Evolutionary conservation across 1,140 invertebrate species (phyloP).

Genomic region (Phocides pigmalion): DNA sequence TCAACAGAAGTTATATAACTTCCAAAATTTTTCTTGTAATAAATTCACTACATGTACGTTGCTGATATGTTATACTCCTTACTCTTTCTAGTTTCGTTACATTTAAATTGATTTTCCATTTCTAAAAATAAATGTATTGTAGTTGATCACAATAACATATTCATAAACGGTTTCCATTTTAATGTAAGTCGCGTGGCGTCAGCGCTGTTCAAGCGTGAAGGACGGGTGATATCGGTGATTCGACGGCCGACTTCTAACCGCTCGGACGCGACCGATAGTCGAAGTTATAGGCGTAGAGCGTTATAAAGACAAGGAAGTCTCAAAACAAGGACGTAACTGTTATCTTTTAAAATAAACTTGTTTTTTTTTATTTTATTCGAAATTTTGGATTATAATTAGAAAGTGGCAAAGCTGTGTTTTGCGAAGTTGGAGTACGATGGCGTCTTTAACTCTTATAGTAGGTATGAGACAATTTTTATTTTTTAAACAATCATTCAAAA

Average conservation of each 20-base stretch:
- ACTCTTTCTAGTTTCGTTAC: background rate
- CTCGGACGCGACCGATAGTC: slow-evolving; percentile 18
- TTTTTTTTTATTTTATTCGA: too few species aligned
- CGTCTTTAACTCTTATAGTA: too few species aligned
- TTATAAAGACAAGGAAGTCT: background rate
- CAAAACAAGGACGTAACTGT: background rate
- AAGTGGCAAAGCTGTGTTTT: too few species aligned
- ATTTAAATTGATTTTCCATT: slow-evolving; percentile 14
- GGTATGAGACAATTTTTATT: too few species aligned
- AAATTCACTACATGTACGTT: too few species aligned
- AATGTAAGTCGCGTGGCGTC: slow-evolving; percentile 40
- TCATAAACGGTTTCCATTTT: slow-evolving; percentile 29
- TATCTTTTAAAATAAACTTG: too few species aligned
- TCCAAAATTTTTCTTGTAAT: too few species aligned
- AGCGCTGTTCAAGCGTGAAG: slow-evolving; percentile 64
- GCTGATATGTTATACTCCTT: too few species aligned
- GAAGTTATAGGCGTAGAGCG: slow-evolving; percentile 37
- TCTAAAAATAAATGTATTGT: slow-evolving; percentile 19
- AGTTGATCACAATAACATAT: slow-evolving; percentile 16
- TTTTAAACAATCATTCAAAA: too few species aligned
- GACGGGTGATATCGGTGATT: slow-evolving; percentile 61
- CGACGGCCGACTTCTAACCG: slow-evolving; percentile 67
- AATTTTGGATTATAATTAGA: too few species aligned
- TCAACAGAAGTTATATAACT: too few species aligned
- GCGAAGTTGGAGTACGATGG: too few species aligned